Evolutionary conservation across 2,113 vertebrate genomes (phyloP), one percentile per base, ranked within the genome.

Genomic region (Cryptoleucopteryx plumbea): DNA sequence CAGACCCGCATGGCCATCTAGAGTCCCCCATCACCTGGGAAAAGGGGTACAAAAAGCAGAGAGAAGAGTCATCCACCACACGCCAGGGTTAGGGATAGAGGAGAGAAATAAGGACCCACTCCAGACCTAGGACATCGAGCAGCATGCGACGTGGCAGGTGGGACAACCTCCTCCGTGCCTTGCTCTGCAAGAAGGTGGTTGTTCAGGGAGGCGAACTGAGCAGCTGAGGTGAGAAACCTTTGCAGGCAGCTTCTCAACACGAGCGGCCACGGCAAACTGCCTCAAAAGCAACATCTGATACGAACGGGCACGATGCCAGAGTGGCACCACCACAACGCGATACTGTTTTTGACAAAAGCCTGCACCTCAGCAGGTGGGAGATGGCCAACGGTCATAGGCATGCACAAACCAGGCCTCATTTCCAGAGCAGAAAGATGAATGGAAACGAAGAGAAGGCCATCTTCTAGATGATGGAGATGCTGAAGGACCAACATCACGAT

Each of bases 271-370:
- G 34, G 32, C 21, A 81, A 40, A 10, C n/a, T 66, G 70, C 56
- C 45, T 55, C 82, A 38, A 77, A 77, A n/a, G 50, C 43, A 47
- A 16, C 22, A 25, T 12, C 50, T 14, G n/a, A 31, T 18, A 53
- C 56, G 26, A 81, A 59, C 0, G 0, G 9, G 42, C 18, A 11
- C 0, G 16, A 36, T 10, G 29, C 53, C 88, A n/a, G 16, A 66
- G 36, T 2, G 6, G 21, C 22, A 63, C 36, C 29, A 27, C 13
- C 34, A 7, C 18, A 43, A 38, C 1, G 0, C 0, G 2, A 29
- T 42, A 42, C 40, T 13, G 40, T 42, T 42, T 42, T 42, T 42
- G 40, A 42, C 40, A 42, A 42, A 42, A 42, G 40, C 40, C 40
- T 42, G 40, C 40, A 42, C 40, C 40, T 42, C 40, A 42, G 40